These are phyloP conservation scores for Cydia splendana DNA, from an alignment of 1,140 invertebrate species.

Conservation along the genomic window DNA sequence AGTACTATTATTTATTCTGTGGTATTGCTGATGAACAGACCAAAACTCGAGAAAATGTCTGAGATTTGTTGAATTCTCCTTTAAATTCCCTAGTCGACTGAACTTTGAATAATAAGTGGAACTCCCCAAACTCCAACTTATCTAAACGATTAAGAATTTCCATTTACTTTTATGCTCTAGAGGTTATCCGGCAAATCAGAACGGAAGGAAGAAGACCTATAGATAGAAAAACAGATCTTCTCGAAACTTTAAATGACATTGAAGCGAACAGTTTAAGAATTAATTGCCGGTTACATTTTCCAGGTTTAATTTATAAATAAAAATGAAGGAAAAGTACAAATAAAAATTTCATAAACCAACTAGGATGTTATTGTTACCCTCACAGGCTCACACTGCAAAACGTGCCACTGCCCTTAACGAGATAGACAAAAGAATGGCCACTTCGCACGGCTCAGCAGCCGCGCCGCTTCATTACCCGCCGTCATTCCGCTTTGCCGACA, in stretches of 20 bases:
- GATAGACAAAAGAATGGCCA: slow-evolving; percentile 24
- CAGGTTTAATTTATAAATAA: neutral
- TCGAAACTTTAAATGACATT: neutral
- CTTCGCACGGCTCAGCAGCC: slow-evolving; percentile 21
- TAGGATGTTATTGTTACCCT: neutral
- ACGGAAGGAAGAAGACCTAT: neutral
- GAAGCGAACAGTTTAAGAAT: neutral
- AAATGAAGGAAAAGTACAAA: neutral
- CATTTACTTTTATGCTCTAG: slow-evolving; percentile 1
- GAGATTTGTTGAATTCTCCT: neutral
- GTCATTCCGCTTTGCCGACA: neutral
- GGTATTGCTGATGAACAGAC: too few relatives aligned
- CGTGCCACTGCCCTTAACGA: slow-evolving; percentile 21
- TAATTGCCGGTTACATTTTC: neutral
- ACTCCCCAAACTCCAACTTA: neutral
- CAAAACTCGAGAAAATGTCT: too few relatives aligned
- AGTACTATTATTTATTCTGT: too few relatives aligned
- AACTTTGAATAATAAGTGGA: neutral
- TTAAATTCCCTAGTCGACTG: neutral
- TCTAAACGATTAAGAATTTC: neutral
- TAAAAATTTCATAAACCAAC: neutral
- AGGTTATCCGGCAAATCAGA: neutral
- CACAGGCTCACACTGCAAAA: neutral
- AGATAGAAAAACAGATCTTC: neutral
- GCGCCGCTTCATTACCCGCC: slow-evolving; percentile 16